Percentiles rank a stretch among this genome's conserved stretches.
These are phyloP conservation scores for Dryomyza anilis DNA, from an alignment of 2,888 invertebrate genomes.

Conservation along the genomic window DNA sequence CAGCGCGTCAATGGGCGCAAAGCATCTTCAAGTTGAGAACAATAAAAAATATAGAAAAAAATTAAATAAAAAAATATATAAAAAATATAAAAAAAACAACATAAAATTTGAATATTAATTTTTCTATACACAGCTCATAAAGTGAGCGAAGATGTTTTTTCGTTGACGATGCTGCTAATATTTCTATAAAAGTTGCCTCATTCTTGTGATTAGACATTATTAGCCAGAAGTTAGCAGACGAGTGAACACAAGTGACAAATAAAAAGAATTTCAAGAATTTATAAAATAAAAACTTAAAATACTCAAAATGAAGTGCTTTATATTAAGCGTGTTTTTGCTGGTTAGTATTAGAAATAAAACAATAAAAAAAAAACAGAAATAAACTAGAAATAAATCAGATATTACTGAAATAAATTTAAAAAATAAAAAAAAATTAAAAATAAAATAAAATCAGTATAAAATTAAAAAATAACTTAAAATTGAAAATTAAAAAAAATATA, in stretches of 20 bases:
- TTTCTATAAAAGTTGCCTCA: slow-evolving; percentile 35
- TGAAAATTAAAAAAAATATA: background rate
- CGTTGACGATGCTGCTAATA: no score
- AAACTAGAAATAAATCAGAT: no score
- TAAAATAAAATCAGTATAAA: background rate
- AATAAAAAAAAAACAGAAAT: background rate
- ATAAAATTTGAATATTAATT: no score
- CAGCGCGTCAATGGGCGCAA: background rate
- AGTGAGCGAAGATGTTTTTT: background rate
- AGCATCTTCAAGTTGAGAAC: slow-evolving; percentile 9
- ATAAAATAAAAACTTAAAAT: slow-evolving; percentile 9
- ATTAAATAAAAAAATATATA: background rate
- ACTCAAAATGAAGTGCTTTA: slow-evolving; percentile 47
- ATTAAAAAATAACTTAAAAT: background rate
- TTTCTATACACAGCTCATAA: background rate
- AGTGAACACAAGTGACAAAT: slow-evolving; percentile 1
- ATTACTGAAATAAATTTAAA: no score
- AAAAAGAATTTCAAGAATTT: slow-evolving; percentile 11
- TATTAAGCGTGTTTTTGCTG: slow-evolving; percentile 50
- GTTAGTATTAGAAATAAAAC: slow-evolving; percentile 43
- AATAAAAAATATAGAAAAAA: slow-evolving; percentile 1
- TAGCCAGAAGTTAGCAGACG: slow-evolving; percentile 15
- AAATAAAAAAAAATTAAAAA: no score
- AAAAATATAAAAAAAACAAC: background rate
- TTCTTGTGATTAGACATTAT: slow-evolving; percentile 30